Percentiles rank a stretch among this genome's conserved stretches.
Conservation (phyloP, 2,113 vertebrate species). For the Egretta garzetta region DNA sequence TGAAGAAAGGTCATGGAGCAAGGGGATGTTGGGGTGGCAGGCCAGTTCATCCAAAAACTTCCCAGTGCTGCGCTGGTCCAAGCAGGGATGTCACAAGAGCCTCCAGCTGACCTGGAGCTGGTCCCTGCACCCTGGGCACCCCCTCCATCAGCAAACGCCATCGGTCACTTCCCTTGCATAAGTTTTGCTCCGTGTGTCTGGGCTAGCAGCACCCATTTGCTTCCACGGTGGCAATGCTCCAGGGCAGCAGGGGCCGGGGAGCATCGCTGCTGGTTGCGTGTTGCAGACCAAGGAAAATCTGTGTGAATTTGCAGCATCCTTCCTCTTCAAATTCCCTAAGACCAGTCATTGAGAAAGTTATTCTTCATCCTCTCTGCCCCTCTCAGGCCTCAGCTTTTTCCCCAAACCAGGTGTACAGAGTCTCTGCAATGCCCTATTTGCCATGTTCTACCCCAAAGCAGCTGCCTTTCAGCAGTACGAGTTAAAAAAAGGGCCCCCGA, state of each 20-base stretch:
- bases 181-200: not conserved
- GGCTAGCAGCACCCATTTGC: accelerated
- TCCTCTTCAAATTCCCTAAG: not conserved
- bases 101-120: not conserved
- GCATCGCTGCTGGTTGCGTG: not conserved
- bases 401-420: not conserved
- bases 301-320: not conserved
- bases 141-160: not conserved
- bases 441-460: not conserved
- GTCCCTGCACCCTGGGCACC: not conserved
- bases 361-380: not conserved
- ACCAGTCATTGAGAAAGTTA: not conserved
- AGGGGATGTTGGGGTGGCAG: accelerated
- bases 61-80: accelerated
- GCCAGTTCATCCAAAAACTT: not conserved
- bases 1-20: not conserved
- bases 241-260: not conserved
- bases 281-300: not conserved
- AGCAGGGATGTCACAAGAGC: not conserved
- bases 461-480: not conserved
- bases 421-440: not conserved
- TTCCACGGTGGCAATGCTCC: not conserved
- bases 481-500: not conserved
- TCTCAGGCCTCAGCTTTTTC: not conserved
- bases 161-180: accelerated